Conservation (phyloP, 2,113 vertebrate genomes). For the Tachuris rubrigastra region DNA sequence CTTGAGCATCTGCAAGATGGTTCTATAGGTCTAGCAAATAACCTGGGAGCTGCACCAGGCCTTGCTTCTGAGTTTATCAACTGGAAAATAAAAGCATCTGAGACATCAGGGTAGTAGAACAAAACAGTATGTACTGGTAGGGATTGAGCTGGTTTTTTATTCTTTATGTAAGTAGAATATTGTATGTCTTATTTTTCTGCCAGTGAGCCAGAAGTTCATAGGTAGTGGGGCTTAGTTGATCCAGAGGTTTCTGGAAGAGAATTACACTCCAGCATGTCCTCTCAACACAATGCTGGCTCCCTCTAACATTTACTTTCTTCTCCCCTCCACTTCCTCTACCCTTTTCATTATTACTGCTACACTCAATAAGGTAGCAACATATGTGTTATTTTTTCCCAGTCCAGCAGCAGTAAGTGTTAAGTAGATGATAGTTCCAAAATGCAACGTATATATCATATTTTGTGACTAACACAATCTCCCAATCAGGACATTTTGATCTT, state of each 20-base stretch:
- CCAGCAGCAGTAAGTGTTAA: constrained; percentile 54
- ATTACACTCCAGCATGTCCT: background rate
- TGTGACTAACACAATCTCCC: constrained; percentile 42
- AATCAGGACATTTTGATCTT: constrained; percentile 64
- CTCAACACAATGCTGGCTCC: background rate
- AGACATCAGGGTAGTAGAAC: background rate
- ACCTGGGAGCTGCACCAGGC: background rate
- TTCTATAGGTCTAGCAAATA: background rate
- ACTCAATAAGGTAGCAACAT: constrained; percentile 26
- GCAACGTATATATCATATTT: constrained; percentile 29
- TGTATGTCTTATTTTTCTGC: background rate
- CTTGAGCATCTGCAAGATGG: background rate
- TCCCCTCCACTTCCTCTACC: background rate
- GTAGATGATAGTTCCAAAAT: constrained; percentile 28
- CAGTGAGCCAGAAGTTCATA: background rate
- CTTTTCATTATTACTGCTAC: background rate
- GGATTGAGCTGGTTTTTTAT: background rate
- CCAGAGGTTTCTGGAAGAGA: constrained; percentile 5
- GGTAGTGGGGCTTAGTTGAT: background rate
- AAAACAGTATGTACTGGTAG: background rate
- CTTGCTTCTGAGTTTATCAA: background rate
- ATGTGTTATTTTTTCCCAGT: background rate
- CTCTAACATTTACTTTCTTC: background rate
- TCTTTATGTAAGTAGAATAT: background rate
- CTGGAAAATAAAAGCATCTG: constrained; percentile 14